Percentiles rank a stretch among this genome's conserved stretches.
These are phyloP conservation scores for Corythoichthys haematopterus DNA, from an alignment of 2,113 vertebrate genomes.

Conservation along the genomic window DNA sequence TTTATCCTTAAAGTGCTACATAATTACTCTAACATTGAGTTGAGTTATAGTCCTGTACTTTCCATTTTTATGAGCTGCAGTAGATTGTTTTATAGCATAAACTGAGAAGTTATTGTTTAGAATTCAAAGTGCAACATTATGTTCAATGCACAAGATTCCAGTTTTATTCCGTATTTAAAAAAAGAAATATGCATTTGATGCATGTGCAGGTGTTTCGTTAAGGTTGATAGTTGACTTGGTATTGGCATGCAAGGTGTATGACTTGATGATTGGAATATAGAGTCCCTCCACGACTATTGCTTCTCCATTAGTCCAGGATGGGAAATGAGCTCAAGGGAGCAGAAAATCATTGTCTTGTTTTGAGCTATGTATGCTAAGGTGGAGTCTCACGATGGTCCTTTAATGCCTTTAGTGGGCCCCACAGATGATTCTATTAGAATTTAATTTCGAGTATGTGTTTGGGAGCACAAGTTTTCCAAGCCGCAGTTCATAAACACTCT, in stretches of 20 bases:
- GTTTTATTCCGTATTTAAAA: neutral
- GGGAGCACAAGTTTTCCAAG: neutral
- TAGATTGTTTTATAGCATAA: slow-evolving; percentile 18
- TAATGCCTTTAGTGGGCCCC: neutral
- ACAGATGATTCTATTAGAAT: neutral
- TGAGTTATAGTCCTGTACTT: too few species aligned
- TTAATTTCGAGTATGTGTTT: neutral
- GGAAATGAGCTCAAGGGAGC: neutral
- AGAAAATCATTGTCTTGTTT: slow-evolving; percentile 7
- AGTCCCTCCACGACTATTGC: neutral
- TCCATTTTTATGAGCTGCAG: slow-evolving; percentile 25
- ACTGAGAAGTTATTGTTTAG: neutral
- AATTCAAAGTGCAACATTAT: neutral
- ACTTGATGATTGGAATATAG: neutral
- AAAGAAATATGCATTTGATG: neutral
- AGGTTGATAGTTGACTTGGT: neutral
- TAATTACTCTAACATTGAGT: too few species aligned
- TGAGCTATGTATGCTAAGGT: neutral
- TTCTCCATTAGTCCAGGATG: neutral
- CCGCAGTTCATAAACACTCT: slow-evolving; percentile 1
- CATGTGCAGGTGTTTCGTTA: neutral
- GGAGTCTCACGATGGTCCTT: neutral
- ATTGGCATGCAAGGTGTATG: neutral
- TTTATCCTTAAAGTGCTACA: slow-evolving; percentile 17
- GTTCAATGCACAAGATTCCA: neutral